Evolutionary conservation across 2,797 vertebrate species (phyloP), one percentile per base, ranked within the genome.

Genomic region (Malurus leucopterus): DNA sequence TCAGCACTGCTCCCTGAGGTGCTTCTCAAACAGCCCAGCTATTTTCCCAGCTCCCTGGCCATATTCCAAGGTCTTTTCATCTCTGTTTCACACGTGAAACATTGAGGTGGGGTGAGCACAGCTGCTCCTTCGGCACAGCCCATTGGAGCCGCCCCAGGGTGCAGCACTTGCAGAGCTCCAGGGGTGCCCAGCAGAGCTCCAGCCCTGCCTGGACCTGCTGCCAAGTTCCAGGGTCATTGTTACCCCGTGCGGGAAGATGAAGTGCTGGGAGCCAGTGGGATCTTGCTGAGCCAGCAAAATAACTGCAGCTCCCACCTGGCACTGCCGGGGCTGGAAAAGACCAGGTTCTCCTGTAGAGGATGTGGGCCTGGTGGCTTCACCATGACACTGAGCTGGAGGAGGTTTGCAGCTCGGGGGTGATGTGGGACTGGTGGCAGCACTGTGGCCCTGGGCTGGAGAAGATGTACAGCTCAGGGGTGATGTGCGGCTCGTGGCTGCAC

Each of bases 41-140:
- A 21, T 70, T 72, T 87, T 47, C 61, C 36, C 51, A 49, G 76
- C 51, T 65, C 47, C 27, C 44, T 79, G 26, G 29, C 24, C 17
- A 8, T 0, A 1, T 30, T 13, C 32, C 0, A 2, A 85, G 51
- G 13, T 58, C 10, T 72, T 58, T 54, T 18, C 27, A 4, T 36
- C 47, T 58, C 36, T 43, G 1, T 69, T 92, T 76, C 59, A 54
- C 41, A n/a, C 4, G 22, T 2, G 3, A 55, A 47, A 19, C 13
- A 17, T 2, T 9, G 59, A 84, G 59, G 46, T 17, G n/a, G 70
- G 30, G 24, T 8, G 20, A 47, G 24, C 16, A 41, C 50, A 4
- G 41, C 23, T 3, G 0, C 47, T 62, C 1, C 0, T 20, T 59
- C 40, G 0, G 0, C 32, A 20, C 0, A 0, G 32, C 58, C 50